These are phyloP conservation scores for Protosalanx chinensis DNA, from an alignment of 2,797 vertebrate genomes.

Conservation along the genomic window DNA sequence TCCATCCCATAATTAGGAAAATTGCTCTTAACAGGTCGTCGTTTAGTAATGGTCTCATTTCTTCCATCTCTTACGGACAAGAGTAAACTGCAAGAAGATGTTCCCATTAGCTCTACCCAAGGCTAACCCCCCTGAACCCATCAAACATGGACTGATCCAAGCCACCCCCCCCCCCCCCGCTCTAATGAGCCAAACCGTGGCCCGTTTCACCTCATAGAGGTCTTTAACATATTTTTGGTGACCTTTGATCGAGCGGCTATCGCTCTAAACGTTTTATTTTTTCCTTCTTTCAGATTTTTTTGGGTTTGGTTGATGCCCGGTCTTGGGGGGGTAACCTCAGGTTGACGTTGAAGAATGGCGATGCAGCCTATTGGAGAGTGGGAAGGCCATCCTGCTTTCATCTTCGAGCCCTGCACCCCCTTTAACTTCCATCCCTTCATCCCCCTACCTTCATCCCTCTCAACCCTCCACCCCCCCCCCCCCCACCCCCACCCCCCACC, in stretches of 20 bases:
- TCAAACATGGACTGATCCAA: slow-evolving; percentile 59
- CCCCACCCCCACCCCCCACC: slow-evolving; percentile 39
- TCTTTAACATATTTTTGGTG: slow-evolving; percentile 83
- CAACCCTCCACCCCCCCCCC: slow-evolving; percentile 38
- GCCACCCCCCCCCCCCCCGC: slow-evolving; percentile 52
- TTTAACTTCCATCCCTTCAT: slow-evolving; percentile 52
- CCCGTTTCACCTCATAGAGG: slow-evolving; percentile 70
- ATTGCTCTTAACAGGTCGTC: slow-evolving; percentile 79
- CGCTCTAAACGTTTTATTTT: slow-evolving; percentile 61
- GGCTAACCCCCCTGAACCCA: slow-evolving; percentile 76
- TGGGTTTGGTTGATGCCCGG: slow-evolving; percentile 50
- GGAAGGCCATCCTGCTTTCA: slow-evolving; percentile 74
- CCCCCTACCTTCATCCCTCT: slow-evolving; percentile 31
- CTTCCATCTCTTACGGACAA: slow-evolving; percentile 75
- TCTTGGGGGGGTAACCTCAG: slow-evolving; percentile 70
- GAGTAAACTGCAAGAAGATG: slow-evolving; percentile 88
- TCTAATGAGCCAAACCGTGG: slow-evolving; percentile 78
- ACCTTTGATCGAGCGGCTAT: slow-evolving; percentile 80
- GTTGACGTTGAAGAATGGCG: slow-evolving; percentile 77
- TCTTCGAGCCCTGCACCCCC: slow-evolving; percentile 56
- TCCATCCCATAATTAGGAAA: slow-evolving; percentile 88
- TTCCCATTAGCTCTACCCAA: slow-evolving; percentile 81
- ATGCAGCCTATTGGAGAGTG: slow-evolving; percentile 74
- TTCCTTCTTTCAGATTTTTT: neutral
- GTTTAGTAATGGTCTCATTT: slow-evolving; percentile 85